phyloP scores from a whole-genome alignment of 2,113 vertebrate species.

The Monopterus albus region DNA sequence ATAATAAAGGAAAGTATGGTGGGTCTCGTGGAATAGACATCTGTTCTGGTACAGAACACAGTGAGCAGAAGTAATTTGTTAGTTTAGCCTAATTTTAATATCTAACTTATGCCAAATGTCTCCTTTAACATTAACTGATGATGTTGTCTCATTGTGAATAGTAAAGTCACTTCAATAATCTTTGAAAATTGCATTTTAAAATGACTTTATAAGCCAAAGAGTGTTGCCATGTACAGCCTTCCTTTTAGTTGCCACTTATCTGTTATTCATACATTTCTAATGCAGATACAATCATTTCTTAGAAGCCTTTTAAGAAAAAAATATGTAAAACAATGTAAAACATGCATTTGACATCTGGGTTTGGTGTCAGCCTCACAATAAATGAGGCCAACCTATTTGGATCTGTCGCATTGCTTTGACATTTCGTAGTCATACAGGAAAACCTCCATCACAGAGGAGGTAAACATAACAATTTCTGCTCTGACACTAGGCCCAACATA shows the following conservation, averaged over 20 bases:
- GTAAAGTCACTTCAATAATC: background rate
- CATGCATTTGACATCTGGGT: conserved; percentile 38
- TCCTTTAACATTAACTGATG: too few relatives aligned
- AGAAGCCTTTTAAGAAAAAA: background rate
- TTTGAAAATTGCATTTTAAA: background rate
- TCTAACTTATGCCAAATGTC: conserved; percentile 1
- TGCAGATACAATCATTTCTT: background rate
- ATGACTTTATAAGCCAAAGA: background rate
- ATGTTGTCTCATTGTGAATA: background rate
- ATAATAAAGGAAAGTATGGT: too few relatives aligned
- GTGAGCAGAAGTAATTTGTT: too few relatives aligned
- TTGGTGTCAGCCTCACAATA: conserved; percentile 29
- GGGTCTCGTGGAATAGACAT: too few relatives aligned
- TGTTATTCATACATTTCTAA: conserved; percentile 1
- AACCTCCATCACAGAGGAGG: conserved; percentile 55
- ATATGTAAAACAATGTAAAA: background rate
- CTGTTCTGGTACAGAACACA: too few relatives aligned
- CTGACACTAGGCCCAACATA: conserved; percentile 59
- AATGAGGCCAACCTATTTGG: conserved; percentile 33
- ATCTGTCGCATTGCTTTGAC: conserved; percentile 38
- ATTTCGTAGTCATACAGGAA: conserved; percentile 42
- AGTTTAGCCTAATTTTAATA: too few relatives aligned
- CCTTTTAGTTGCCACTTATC: too few relatives aligned
- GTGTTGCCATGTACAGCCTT: background rate
- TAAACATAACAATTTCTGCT: conserved; percentile 57